phyloP scores from a whole-genome alignment of 1,140 invertebrate genomes.

The Drosophila burlai region DNA sequence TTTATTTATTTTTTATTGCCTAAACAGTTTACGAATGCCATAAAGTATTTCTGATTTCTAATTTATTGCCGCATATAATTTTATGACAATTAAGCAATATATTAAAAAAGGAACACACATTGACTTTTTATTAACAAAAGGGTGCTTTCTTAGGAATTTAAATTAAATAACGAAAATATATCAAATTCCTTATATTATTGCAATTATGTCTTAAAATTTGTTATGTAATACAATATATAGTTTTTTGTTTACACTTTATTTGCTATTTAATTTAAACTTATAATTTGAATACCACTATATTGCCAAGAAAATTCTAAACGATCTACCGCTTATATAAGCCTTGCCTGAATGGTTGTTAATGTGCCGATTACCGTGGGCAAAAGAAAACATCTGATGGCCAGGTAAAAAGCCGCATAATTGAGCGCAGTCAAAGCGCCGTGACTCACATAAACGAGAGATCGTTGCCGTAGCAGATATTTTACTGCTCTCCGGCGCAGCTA shows the following conservation, averaged over 20 bases:
- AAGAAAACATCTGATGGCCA: slow-evolving; percentile 61
- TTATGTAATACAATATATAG: too few species aligned
- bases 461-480: slow-evolving; percentile 44
- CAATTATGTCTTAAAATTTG: too few species aligned
- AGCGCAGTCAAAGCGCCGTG: slow-evolving; percentile 57
- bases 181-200: too few species aligned
- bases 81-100: too few species aligned
- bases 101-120: too few species aligned
- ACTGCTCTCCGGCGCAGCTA: slow-evolving; percentile 43
- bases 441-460: slow-evolving; percentile 67
- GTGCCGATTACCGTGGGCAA: slow-evolving; percentile 32
- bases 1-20: background rate
- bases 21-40: background rate
- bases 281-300: background rate
- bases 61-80: background rate
- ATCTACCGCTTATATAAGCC: slow-evolving; percentile 51
- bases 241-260: background rate
- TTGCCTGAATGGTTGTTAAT: slow-evolving; percentile 19
- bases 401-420: slow-evolving; percentile 49
- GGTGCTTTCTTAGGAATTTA: too few species aligned
- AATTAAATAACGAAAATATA: too few species aligned
- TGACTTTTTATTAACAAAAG: too few species aligned
- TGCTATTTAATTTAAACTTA: too few species aligned
- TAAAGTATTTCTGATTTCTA: background rate
- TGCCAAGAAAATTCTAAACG: background rate